A percentile compares a stretch with the other conserved stretches of the same genome.
These are phyloP conservation scores for Trichonephila clavata DNA, from an alignment of 1,140 invertebrate species.

Conservation along the genomic window DNA sequence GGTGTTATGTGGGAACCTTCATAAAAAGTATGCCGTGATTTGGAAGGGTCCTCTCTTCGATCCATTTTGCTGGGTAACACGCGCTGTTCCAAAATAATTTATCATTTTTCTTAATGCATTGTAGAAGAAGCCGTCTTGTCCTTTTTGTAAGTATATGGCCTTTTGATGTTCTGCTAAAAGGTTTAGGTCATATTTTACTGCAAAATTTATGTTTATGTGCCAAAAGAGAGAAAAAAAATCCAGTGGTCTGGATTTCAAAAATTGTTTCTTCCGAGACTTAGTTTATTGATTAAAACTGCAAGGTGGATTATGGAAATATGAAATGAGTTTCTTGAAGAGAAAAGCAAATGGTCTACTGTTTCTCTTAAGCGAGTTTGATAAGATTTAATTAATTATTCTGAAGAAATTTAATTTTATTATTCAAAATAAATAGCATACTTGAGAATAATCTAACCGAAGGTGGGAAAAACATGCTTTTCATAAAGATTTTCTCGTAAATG, in stretches of 20 bases:
- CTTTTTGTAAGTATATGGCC: slow-evolving; percentile 48
- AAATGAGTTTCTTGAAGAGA: no score
- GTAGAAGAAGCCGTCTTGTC: not conserved
- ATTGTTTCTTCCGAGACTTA: not conserved
- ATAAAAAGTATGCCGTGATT: not conserved
- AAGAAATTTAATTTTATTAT: no score
- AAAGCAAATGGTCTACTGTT: no score
- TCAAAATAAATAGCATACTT: no score
- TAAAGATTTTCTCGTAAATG: no score
- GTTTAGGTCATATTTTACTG: slow-evolving; percentile 65
- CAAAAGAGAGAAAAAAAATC: not conserved
- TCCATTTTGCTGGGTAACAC: not conserved
- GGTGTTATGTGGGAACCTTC: not conserved
- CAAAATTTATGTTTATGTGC: slow-evolving; percentile 47
- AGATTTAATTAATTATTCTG: no score
- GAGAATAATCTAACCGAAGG: no score
- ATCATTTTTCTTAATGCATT: slow-evolving; percentile 51
- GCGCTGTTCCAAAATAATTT: slow-evolving; percentile 7
- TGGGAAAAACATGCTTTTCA: no score
- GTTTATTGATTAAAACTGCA: not conserved
- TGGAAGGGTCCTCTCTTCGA: not conserved
- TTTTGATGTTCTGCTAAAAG: slow-evolving; percentile 62
- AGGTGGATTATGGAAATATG: no score
- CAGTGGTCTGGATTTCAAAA: not conserved
- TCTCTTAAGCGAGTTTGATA: no score